Percentiles rank a stretch among this genome's conserved stretches.
phyloP scores from a whole-genome alignment of 1,140 invertebrate species.

The Danaus melanippus region DNA sequence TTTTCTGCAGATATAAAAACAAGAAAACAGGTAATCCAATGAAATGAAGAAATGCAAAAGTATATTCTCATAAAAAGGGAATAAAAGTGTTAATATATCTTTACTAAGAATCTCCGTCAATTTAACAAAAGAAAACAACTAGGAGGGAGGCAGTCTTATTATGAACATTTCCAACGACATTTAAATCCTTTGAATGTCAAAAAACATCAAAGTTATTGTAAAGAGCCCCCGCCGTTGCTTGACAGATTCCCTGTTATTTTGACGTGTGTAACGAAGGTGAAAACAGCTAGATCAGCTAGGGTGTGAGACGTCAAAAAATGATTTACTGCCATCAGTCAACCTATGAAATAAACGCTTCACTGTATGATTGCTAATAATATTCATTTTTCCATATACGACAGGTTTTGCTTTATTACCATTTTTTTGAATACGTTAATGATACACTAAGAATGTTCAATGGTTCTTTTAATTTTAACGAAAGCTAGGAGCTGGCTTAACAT shows the following conservation, averaged over 20 bases:
- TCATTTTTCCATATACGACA: slow-evolving; percentile 11
- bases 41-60: too few species aligned
- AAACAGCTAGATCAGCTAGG: slow-evolving; percentile 56
- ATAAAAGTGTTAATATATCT: too few species aligned
- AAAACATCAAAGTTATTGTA: slow-evolving; percentile 19
- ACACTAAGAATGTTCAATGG: background rate
- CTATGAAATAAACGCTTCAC: slow-evolving; percentile 28
- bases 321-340: slow-evolving; percentile 61
- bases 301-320: slow-evolving; percentile 61
- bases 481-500: background rate
- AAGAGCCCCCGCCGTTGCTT: slow-evolving; percentile 17
- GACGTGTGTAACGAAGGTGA: slow-evolving; percentile 63
- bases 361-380: slow-evolving; percentile 25
- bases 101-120: too few species aligned
- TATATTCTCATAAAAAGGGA: too few species aligned
- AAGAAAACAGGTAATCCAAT: too few species aligned
- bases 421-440: too few species aligned
- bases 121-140: too few species aligned
- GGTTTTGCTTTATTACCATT: too few species aligned
- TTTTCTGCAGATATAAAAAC: too few species aligned
- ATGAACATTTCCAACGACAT: slow-evolving; percentile 12
- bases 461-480: background rate
- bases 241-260: slow-evolving; percentile 45
- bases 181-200: slow-evolving; percentile 19
- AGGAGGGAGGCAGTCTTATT: background rate